phyloP scores from a whole-genome alignment of 1,140 invertebrate species.

The Aphaenogaster ashmeadi region DNA sequence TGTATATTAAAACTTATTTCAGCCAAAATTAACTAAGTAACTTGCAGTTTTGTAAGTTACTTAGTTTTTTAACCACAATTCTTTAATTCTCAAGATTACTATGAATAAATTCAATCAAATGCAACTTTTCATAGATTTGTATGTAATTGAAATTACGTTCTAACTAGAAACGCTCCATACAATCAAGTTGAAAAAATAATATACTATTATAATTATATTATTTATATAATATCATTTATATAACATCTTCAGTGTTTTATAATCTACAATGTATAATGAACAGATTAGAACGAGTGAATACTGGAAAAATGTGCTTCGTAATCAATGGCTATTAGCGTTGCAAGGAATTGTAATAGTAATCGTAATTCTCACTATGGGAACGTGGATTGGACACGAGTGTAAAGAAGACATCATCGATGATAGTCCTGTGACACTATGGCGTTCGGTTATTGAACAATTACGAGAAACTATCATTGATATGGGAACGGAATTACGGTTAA shows the following conservation, averaged over 20 bases:
- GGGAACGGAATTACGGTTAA: conserved; percentile 24
- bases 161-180: not conserved
- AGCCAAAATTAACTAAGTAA: not conserved
- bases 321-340: conserved; percentile 31
- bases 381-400: conserved; percentile 8
- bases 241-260: not conserved
- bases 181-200: conserved; percentile 1
- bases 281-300: conserved; percentile 12
- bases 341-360: conserved; percentile 47
- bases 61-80: not conserved
- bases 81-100: not conserved
- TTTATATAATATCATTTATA: no score
- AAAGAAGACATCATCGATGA: not conserved
- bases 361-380: conserved; percentile 31
- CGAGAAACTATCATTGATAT: conserved; percentile 9
- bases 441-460: conserved; percentile 4
- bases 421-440: conserved; percentile 1
- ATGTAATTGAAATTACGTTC: not conserved
- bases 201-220: no score
- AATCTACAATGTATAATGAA: not conserved
- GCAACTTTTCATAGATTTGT: not conserved
- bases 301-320: conserved; percentile 39
- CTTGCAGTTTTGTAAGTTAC: not conserved
- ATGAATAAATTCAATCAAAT: not conserved
- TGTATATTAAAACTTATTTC: not conserved